Evolutionary conservation across 2,113 vertebrate genomes (phyloP).

Genomic region (Motacilla alba): DNA sequence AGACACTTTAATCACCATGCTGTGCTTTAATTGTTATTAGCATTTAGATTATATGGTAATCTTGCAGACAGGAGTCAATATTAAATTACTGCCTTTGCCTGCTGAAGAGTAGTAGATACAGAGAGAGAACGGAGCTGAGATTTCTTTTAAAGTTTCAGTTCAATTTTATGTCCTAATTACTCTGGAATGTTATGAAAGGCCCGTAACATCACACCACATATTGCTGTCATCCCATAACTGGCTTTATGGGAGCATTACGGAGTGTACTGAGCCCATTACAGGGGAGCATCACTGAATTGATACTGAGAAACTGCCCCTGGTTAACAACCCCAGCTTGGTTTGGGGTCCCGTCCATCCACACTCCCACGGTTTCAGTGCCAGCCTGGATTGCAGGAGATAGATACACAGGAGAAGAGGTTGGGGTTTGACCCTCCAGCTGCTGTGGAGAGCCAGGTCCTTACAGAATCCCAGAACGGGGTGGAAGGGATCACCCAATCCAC

Average conservation of each 20-base stretch:
- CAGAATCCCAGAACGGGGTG: background rate
- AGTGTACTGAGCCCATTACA: conserved; percentile 10
- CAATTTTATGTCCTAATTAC: conserved; percentile 70
- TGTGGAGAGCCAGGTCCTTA: background rate
- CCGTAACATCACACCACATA: conserved; percentile 25
- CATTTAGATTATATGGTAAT: conserved; percentile 70
- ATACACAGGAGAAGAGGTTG: rapidly evolving
- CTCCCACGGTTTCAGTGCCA: rapidly evolving
- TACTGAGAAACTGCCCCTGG: background rate
- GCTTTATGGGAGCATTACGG: conserved; percentile 24
- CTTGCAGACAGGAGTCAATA: conserved; percentile 57
- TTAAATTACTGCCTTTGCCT: conserved; percentile 63
- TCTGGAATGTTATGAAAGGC: conserved; percentile 6
- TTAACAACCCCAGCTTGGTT: background rate
- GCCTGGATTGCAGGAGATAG: background rate
- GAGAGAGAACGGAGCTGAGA: conserved; percentile 7
- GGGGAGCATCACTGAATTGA: conserved; percentile 12
- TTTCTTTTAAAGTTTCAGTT: conserved; percentile 41
- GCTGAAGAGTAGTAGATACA: background rate
- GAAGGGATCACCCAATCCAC: background rate
- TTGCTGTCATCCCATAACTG: conserved; percentile 24
- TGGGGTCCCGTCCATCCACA: background rate
- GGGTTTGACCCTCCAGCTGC: background rate
- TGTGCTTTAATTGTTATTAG: conserved; percentile 60
- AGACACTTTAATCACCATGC: conserved; percentile 43